Base-by-base conservation (phyloP, 2,888 invertebrate genomes). In the Plebejus anna region DNA sequence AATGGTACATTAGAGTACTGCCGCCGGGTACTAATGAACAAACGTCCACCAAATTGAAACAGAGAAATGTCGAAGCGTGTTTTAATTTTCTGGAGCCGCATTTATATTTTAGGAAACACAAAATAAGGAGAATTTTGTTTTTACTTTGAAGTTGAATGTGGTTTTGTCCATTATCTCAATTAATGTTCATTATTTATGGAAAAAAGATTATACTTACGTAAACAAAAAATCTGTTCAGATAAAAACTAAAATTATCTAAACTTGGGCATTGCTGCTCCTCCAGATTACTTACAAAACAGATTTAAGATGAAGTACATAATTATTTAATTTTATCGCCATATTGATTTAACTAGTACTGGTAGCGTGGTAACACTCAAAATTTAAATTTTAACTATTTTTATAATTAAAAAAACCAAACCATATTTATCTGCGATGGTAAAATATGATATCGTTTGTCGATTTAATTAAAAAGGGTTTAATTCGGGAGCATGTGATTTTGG, bases 41-140 rank as follows among this genome's bases (percentile, higher is more conserved):
- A 73, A 73, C 73, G 73, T 73, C 73, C 51, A 32, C 73, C 47
- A 32, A 73, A 73, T 73, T 73, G 73, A 73, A 73, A 51, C 73
- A 73, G 73, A 47, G 73, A 73, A 73, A 72, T 42, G 72, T 47
- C 72, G 72, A 72, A 72, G 28, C 72, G 11, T 36, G 55, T 73
- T 73, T 73, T 36, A 73, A 73, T 55, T 73, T 73, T 73, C 55
- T 32, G 51, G 7, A 55, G 73, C 55, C 51, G 32, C 73, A n/a
- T 73, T 55, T 73, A 71, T 71, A 71, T 71, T 71, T 38, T 16
- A 16, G 70, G n/a, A 71, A 38, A 16, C 66, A 32, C 32, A 16
- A 32, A 66, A 36, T 66, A 66, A 32, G 28, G 28, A 61, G 2
- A 66, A 66, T 32, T 66, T 66, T 32, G 32, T 28, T 4, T 66